A percentile compares a stretch with the other conserved stretches of the same genome.
phyloP scores from a whole-genome alignment of 2,797 vertebrate species.

The Nasua narica region DNA sequence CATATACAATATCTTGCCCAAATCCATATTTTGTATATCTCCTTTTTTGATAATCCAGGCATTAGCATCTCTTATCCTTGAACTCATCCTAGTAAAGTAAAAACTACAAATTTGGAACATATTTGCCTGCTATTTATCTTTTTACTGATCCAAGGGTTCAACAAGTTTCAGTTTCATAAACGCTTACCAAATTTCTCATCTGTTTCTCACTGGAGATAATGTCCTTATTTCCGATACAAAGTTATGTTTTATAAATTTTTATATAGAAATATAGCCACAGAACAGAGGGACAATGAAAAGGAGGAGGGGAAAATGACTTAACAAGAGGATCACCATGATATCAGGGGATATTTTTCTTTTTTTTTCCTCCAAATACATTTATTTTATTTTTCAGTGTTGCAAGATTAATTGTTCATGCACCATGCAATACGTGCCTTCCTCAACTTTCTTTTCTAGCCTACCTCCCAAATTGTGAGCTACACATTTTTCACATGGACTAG shows the following conservation, averaged over 20 bases:
- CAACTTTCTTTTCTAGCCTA: neutral
- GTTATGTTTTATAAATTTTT: neutral
- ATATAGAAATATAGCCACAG: neutral
- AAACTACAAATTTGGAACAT: neutral
- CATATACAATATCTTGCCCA: neutral
- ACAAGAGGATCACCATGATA: neutral
- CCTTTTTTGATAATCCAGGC: neutral
- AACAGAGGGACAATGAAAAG: neutral
- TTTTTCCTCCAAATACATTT: too few species aligned
- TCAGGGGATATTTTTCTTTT: neutral
- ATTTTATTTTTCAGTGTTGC: too few species aligned
- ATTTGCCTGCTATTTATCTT: neutral
- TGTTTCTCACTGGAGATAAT: neutral
- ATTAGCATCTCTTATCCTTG: neutral
- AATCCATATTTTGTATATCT: neutral
- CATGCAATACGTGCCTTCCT: too few species aligned
- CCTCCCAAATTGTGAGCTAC: neutral
- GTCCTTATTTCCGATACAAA: neutral
- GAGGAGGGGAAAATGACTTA: neutral
- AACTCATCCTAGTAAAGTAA: neutral
- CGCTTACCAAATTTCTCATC: neutral
- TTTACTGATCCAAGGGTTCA: neutral
- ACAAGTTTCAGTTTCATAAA: neutral
- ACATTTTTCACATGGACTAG: neutral
- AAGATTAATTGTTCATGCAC: too few species aligned